Conservation (phyloP, 2,888 invertebrate genomes). For the Apodemia hepburni region DNA sequence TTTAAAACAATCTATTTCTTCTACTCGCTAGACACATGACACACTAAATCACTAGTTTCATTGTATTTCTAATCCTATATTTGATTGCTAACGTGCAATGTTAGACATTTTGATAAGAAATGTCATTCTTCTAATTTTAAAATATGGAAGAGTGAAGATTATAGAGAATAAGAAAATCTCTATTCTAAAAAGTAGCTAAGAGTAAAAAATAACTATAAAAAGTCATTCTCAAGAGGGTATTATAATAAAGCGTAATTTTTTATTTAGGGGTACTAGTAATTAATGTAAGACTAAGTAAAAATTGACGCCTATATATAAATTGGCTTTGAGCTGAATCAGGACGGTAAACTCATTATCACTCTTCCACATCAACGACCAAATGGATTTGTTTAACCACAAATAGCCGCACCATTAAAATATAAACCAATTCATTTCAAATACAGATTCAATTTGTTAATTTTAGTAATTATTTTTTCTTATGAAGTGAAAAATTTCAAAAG, state of each 20-base stretch:
- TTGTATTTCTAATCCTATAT: conserved; percentile 51
- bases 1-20: conserved; percentile 35
- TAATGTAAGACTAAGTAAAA: conserved; percentile 27
- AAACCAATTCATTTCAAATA: conserved; percentile 26
- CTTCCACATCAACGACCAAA: conserved; percentile 74
- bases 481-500: too few relatives aligned
- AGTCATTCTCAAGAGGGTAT: conserved; percentile 37
- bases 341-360: conserved; percentile 53
- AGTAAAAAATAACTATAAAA: conserved; percentile 30
- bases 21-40: conserved; percentile 58
- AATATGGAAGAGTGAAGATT: conserved; percentile 79
- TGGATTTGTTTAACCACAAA: conserved; percentile 61
- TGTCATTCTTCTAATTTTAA: conserved; percentile 44
- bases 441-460: conserved; percentile 28
- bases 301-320: conserved; percentile 26
- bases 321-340: conserved; percentile 4
- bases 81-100: conserved; percentile 64
- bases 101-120: conserved; percentile 48
- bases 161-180: conserved; percentile 50
- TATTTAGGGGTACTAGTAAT: not conserved
- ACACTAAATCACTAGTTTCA: conserved; percentile 56
- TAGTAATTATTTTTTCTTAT: not conserved
- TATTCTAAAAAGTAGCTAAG: conserved; percentile 32
- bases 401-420: conserved; percentile 58
- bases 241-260: conserved; percentile 15